Evolutionary conservation across 1,140 invertebrate genomes (phyloP), one percentile per base, ranked within the genome.

Genomic region (Lordiphosa mommai): DNA sequence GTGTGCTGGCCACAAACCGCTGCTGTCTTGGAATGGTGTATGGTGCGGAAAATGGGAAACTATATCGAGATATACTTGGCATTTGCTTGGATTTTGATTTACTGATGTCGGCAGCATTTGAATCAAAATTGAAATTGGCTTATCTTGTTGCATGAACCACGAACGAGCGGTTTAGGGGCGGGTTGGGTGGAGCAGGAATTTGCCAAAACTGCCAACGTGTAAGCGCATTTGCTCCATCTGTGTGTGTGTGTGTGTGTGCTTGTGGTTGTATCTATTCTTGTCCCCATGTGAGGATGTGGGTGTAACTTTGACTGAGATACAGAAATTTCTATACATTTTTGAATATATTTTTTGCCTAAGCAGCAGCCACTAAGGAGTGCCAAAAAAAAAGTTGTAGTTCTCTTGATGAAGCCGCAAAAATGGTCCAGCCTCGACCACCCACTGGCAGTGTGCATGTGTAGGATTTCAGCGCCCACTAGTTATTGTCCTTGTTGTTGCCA

Each of bases 61-160:
- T 63, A 43, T 63, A 67, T 43, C 47, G 48, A 43, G 47, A 60
- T 53, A 32, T 49, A 51, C 55, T 47, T 44, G 68, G 50, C 67
- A 65, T 72, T 82, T 84, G 72, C 52, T 47, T 61, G 47, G 65
- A 63, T 58, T 74, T 79, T 82, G 76, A 82, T 72, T 84, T 58
- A 71, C 55, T 61, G 65, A 70, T 60, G 60, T 73, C 60, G 56
- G 30, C 59, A 49, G 76, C 67, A 77, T 82, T 77, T 77, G 77
- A 82, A 69, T 77, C 72, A 77, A 70, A 84, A 72, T 82, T 61
- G 59, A 84, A 84, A 82, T 82, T 82, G 77, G 77, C 77, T 82
- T 82, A 77, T 82, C 77, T 84, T 64, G 77, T 72, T 77, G 77
- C 57, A 49, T 2, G 57, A 46, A 61, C 71, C 61, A 70, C 52